Conservation (phyloP, 2,888 invertebrate genomes). For the Oxycera nigricornis region DNA sequence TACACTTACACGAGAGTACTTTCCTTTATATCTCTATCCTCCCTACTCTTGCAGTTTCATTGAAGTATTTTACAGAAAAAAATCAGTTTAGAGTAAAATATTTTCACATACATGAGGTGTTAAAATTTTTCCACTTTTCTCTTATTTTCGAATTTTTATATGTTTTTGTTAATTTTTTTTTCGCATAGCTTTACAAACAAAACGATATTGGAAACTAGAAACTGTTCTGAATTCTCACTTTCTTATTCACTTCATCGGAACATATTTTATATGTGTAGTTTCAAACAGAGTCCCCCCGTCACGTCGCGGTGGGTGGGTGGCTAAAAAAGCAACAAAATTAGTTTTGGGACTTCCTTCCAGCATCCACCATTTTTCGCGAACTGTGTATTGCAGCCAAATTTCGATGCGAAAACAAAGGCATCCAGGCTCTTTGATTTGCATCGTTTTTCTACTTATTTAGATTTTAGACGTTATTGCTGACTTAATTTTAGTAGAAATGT, state of each 20-base stretch:
- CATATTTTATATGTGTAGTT: background rate
- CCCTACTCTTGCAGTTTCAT: background rate
- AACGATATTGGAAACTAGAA: background rate
- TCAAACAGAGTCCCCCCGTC: background rate
- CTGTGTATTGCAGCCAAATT: background rate
- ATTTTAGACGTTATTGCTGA: background rate
- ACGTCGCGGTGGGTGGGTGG: too few relatives aligned
- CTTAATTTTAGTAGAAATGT: slow-evolving; percentile 2
- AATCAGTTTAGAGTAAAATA: background rate
- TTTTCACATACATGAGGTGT: background rate
- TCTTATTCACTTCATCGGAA: too few relatives aligned
- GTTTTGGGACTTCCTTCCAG: background rate
- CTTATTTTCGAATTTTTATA: background rate
- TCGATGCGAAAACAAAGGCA: too few relatives aligned
- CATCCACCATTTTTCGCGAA: background rate
- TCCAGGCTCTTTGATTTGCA: too few relatives aligned
- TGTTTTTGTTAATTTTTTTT: background rate
- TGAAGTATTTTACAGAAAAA: slow-evolving; percentile 4
- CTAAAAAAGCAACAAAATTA: too few relatives aligned
- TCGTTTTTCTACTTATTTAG: background rate
- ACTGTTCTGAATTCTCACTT: background rate
- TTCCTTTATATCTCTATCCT: background rate
- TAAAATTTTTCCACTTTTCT: background rate
- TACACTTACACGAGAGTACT: slow-evolving; percentile 28
- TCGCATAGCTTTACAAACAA: background rate